Evolutionary conservation across 2,888 invertebrate genomes (phyloP).

Genomic region (Rugalucina vietnamica): DNA sequence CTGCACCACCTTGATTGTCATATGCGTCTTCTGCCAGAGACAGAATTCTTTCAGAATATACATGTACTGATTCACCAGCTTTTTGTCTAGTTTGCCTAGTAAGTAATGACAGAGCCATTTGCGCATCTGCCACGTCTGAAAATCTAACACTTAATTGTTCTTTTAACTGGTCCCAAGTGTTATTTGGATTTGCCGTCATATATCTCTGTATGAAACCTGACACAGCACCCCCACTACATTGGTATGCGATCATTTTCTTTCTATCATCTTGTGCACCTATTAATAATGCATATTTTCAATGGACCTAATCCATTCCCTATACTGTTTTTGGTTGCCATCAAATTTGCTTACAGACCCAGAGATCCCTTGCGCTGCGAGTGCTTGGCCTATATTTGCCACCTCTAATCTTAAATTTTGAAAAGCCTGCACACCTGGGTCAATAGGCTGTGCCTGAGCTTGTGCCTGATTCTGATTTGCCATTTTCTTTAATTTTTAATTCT

Average conservation of each 20-base stretch:
- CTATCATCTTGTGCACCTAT: background rate
- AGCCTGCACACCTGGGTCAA: no score
- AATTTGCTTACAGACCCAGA: no score
- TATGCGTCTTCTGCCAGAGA: conserved; percentile 24
- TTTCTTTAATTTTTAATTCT: no score
- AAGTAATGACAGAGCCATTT: background rate
- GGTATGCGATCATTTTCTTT: background rate
- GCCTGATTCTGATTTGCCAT: no score
- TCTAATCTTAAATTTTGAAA: background rate
- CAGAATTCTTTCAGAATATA: conserved; percentile 18
- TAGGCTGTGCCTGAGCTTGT: no score
- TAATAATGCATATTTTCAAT: conserved; percentile 14
- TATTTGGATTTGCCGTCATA: background rate
- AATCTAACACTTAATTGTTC: no score
- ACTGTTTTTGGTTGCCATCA: background rate
- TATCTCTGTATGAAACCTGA: conserved; percentile 17
- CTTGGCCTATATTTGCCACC: background rate
- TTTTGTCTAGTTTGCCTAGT: background rate
- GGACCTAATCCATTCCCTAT: conserved; percentile 10
- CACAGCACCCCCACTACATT: background rate
- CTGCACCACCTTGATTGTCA: conserved; percentile 9
- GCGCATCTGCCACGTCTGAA: no score
- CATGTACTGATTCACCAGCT: background rate
- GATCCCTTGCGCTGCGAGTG: conserved; percentile 15
- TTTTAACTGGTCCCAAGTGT: conserved; percentile 5